Conservation (phyloP, 2,888 invertebrate genomes). For the Ganaspis brasiliensis region DNA sequence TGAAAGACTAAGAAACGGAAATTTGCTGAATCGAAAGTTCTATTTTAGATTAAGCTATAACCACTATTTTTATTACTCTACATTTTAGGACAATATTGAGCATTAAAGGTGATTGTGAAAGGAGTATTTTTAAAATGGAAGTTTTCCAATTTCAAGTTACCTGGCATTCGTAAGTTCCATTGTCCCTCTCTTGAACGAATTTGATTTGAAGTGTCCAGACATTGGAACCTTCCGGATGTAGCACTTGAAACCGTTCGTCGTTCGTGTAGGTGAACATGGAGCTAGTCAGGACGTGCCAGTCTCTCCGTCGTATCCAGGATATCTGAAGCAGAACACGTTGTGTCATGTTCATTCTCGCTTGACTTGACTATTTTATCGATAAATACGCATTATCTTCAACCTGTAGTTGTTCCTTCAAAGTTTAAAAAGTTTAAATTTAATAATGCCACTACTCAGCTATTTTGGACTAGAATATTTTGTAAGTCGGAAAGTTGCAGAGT, state of each 20-base stretch:
- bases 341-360: constrained; percentile 45
- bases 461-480: no score
- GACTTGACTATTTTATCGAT: constrained; percentile 18
- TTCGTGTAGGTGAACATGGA: constrained; percentile 95
- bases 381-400: constrained; percentile 9
- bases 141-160: constrained; percentile 81
- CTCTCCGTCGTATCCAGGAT: constrained; percentile 94
- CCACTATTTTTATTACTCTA: no score
- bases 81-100: no score
- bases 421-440: background rate
- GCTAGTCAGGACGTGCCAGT: constrained; percentile 96
- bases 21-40: no score
- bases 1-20: no score
- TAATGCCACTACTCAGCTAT: background rate
- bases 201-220: constrained; percentile 97
- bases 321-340: constrained; percentile 83
- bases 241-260: constrained; percentile 90
- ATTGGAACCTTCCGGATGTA: constrained; percentile 94
- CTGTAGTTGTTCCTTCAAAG: background rate
- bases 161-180: constrained; percentile 97
- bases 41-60: no score
- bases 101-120: no score
- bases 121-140: background rate
- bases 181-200: constrained; percentile 95
- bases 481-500: no score